Evolutionary conservation across 2,888 invertebrate genomes (phyloP).

Genomic region (Amphipoea lucens): DNA sequence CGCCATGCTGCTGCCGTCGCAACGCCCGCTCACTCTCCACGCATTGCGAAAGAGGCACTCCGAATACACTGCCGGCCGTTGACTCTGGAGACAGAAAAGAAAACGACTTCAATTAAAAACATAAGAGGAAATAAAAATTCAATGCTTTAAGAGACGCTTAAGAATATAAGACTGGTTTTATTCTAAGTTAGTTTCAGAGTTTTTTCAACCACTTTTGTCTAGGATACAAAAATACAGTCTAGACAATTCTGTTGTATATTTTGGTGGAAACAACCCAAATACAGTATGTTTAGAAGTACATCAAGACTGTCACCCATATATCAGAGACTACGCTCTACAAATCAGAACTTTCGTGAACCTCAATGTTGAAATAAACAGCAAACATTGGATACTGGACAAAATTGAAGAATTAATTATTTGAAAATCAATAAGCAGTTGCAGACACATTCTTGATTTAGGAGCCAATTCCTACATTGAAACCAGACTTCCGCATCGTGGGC

Average conservation of each 20-base stretch:
- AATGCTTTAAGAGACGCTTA: neutral
- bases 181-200: neutral
- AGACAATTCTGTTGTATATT: neutral
- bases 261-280: neutral
- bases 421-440: neutral
- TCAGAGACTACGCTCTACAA: neutral
- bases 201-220: neutral
- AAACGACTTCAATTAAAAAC: neutral
- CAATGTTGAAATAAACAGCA: neutral
- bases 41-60: constrained; percentile 95
- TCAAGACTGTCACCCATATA: neutral
- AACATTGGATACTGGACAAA: neutral
- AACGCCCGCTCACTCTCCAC: constrained; percentile 93
- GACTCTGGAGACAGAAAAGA: constrained; percentile 73
- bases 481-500: neutral
- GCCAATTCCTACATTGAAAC: neutral
- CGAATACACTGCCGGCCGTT: constrained; percentile 93
- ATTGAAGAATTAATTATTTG: neutral
- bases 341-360: neutral
- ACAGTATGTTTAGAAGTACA: neutral
- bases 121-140: neutral
- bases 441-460: neutral
- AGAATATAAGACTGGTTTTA: neutral
- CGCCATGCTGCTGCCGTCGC: constrained; percentile 87
- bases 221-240: neutral